Evolutionary conservation across 2,113 vertebrate species (phyloP).

Genomic region (Peromyscus californicus): DNA sequence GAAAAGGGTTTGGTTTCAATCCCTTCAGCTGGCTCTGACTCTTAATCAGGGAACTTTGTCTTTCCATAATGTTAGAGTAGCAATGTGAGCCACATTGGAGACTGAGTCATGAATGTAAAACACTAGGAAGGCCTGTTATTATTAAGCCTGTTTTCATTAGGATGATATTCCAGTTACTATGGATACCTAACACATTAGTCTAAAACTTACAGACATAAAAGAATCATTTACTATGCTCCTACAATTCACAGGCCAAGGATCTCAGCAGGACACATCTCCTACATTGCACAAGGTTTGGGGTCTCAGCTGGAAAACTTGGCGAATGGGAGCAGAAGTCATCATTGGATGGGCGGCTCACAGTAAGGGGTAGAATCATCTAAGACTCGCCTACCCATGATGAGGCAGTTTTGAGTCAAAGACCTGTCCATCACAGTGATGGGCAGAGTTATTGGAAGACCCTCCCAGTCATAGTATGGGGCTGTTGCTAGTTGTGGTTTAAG

Average conservation of each 20-base stretch:
- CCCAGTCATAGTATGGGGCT: background rate
- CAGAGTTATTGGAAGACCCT: background rate
- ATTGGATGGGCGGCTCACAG: background rate
- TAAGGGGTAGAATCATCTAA: background rate
- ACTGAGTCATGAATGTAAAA: slow-evolving; percentile 48
- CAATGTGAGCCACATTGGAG: background rate
- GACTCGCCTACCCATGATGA: background rate
- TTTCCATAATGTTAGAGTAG: slow-evolving; percentile 57
- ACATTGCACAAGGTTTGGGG: background rate
- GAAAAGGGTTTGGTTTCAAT: background rate
- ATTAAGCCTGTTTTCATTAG: slow-evolving; percentile 62
- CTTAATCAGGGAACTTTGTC: slow-evolving; percentile 40
- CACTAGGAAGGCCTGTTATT: slow-evolving; percentile 2
- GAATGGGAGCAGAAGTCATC: background rate
- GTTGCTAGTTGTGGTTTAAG: background rate
- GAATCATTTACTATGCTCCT: background rate
- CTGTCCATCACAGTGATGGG: background rate
- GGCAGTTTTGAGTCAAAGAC: background rate
- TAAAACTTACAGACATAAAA: slow-evolving; percentile 38
- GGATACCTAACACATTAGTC: slow-evolving; percentile 58
- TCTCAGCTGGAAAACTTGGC: background rate
- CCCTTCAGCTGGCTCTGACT: slow-evolving; percentile 1
- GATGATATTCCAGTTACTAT: slow-evolving; percentile 66
- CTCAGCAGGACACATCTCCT: background rate
- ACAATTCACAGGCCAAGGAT: background rate